Conservation (phyloP, 2,888 invertebrate genomes). For the Netelia melanura region DNA sequence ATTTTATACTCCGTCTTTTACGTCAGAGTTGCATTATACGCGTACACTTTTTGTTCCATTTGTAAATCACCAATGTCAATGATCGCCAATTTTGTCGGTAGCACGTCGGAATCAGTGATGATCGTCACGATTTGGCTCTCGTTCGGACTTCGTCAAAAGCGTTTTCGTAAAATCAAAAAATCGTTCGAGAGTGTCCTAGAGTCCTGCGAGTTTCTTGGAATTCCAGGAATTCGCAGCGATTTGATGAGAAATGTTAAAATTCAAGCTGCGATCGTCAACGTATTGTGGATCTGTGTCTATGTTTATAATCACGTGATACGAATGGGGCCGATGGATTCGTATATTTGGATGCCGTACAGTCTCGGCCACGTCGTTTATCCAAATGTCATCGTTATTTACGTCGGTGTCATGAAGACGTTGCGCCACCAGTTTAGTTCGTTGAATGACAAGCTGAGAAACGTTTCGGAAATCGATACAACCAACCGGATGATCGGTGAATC, state of each 20-base stretch:
- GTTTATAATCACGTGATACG: neutral
- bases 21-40: neutral
- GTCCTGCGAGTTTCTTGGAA: neutral
- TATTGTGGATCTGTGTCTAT: neutral
- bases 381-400: conserved; percentile 4
- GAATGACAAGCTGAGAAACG: conserved; percentile 23
- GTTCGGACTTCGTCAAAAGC: conserved; percentile 9
- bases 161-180: neutral
- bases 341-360: neutral
- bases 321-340: no score
- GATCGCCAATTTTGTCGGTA: neutral
- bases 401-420: neutral
- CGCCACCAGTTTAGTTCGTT: neutral
- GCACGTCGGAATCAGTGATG: neutral
- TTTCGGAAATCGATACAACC: neutral
- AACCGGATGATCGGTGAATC: neutral
- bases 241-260: neutral
- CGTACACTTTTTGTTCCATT: neutral
- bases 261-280: neutral
- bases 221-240: neutral
- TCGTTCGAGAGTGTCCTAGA: neutral
- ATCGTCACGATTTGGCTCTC: conserved; percentile 13
- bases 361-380: neutral
- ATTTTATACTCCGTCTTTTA: neutral
- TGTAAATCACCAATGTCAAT: neutral